Conservation (phyloP, 2,797 vertebrate genomes). For the Micrastur ruficollis region DNA sequence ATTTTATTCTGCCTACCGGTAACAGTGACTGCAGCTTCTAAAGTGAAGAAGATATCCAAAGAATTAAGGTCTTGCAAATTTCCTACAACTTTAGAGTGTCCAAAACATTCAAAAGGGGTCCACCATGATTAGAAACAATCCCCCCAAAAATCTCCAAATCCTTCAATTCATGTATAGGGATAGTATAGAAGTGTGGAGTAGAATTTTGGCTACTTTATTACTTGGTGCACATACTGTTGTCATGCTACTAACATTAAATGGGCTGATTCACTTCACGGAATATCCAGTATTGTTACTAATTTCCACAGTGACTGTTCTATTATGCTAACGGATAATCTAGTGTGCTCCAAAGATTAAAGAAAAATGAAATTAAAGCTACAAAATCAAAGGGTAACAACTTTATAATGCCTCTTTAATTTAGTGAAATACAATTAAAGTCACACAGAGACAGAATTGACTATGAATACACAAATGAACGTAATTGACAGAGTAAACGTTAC, state of each 20-base stretch:
- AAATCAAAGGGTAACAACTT: slow-evolving; percentile 82
- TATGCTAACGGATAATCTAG: slow-evolving; percentile 78
- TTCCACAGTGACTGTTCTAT: slow-evolving; percentile 73
- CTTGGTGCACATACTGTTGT: not conserved
- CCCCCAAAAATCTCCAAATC: not conserved
- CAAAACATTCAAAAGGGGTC: not conserved
- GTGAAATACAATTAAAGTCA: slow-evolving; percentile 77
- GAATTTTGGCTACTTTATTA: not conserved
- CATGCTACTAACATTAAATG: not conserved
- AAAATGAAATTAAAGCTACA: slow-evolving; percentile 79
- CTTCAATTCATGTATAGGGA: not conserved
- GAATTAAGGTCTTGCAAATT: not conserved
- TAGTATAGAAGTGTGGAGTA: not conserved
- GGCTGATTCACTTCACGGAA: slow-evolving; percentile 39
- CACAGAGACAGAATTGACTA: slow-evolving; percentile 70
- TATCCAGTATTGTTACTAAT: slow-evolving; percentile 64
- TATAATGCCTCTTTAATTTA: slow-evolving; percentile 81
- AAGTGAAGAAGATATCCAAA: not conserved
- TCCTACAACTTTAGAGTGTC: not conserved
- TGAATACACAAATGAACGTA: slow-evolving; percentile 72
- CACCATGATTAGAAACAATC: rapidly evolving
- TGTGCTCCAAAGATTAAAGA: slow-evolving; percentile 74
- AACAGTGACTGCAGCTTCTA: not conserved
- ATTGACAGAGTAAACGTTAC: slow-evolving; percentile 73
- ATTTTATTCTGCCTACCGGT: not conserved